Evolutionary conservation across 2,113 vertebrate species (phyloP).

Genomic region (Pteropus alecto): DNA sequence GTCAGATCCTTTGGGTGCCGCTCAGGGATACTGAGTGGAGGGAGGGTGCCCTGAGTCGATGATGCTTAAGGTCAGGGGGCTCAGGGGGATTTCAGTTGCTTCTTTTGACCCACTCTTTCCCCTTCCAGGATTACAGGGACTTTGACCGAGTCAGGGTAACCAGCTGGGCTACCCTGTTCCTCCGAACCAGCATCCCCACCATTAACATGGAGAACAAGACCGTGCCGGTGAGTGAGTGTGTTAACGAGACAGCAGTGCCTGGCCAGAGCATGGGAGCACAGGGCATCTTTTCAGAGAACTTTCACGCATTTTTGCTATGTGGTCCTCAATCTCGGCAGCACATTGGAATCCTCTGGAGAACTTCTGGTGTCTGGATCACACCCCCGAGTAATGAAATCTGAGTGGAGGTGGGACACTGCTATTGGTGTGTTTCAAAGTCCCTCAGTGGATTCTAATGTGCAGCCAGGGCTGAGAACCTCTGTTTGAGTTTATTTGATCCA

Average conservation of each 20-base stretch:
- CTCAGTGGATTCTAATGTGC: background rate
- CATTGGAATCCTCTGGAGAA: background rate
- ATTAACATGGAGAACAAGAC: constrained; percentile 89
- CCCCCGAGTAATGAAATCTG: background rate
- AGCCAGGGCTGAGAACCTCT: background rate
- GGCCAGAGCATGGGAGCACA: background rate
- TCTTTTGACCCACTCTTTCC: background rate
- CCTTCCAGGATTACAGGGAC: constrained; percentile 87
- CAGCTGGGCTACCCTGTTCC: constrained; percentile 89
- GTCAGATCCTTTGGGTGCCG: background rate
- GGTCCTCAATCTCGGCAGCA: background rate
- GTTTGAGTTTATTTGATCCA: background rate
- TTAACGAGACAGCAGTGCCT: background rate
- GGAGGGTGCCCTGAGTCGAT: background rate
- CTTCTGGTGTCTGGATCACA: background rate
- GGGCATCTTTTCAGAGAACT: background rate
- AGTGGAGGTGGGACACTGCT: background rate
- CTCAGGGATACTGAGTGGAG: background rate
- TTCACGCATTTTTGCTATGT: rapidly evolving
- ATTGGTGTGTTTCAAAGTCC: background rate
- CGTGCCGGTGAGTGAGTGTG: constrained; percentile 76
- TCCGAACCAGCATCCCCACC: constrained; percentile 85
- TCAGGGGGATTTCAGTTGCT: background rate
- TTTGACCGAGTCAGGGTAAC: constrained; percentile 86
- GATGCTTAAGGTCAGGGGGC: background rate